Conservation (phyloP, 1,140 invertebrate species). For the Plutomurus gul region DNA sequence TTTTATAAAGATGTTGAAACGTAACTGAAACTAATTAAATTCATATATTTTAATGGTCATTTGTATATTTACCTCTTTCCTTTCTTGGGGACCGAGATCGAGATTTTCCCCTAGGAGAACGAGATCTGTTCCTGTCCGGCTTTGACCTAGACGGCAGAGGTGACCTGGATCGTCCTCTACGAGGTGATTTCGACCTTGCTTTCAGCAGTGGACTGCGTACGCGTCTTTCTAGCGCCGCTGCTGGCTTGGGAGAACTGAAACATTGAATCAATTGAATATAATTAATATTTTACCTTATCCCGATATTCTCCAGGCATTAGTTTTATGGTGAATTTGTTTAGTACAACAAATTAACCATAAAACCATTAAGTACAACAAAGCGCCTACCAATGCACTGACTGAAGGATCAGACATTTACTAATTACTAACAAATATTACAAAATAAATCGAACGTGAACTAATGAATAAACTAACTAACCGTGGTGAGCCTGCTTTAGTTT, state of each 20-base stretch:
- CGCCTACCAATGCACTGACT: too few species aligned
- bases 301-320: too few species aligned
- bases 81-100: constrained; percentile 41
- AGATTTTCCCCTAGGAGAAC: constrained; percentile 27
- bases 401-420: too few species aligned
- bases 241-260: constrained; percentile 19
- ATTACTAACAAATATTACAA: background rate
- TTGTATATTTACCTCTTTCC: background rate
- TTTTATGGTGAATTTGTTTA: too few species aligned
- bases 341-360: background rate
- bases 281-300: too few species aligned
- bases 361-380: background rate
- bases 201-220: background rate
- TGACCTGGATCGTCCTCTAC: background rate
- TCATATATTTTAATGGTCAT: background rate
- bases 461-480: background rate
- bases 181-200: constrained; percentile 10
- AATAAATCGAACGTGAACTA: background rate
- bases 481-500: constrained; percentile 39
- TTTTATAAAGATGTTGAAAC: background rate
- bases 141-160: background rate
- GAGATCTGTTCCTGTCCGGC: background rate
- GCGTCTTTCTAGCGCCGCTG: background rate
- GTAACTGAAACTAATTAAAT: background rate
- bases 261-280: too few species aligned